Percentiles rank a stretch among this genome's conserved stretches.
phyloP scores from a whole-genome alignment of 2,113 vertebrate genomes.

The Sprattus sprattus region DNA sequence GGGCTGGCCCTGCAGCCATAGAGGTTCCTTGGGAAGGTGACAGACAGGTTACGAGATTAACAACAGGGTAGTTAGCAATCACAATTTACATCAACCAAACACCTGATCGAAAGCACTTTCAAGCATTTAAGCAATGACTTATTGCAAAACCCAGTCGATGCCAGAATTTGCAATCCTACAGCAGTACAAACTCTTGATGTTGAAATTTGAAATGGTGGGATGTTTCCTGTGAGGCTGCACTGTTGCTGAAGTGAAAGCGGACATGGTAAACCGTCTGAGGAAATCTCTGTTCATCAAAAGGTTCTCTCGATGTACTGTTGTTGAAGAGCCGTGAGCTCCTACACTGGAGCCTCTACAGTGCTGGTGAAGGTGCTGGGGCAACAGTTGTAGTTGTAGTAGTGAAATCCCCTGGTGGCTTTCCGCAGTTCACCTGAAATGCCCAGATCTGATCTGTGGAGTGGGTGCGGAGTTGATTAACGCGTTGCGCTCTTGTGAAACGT shows the following conservation, averaged over 20 bases:
- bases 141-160: not conserved
- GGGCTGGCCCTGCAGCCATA: too few species aligned
- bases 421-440: too few species aligned
- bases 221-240: not conserved
- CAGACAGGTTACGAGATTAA: not conserved
- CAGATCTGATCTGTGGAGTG: too few species aligned
- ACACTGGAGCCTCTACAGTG: not conserved
- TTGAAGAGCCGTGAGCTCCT: not conserved
- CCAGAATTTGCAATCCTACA: not conserved
- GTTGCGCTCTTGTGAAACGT: too few species aligned
- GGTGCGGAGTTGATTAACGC: too few species aligned
- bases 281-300: not conserved
- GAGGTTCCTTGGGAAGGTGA: not conserved
- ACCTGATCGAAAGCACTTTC: not conserved
- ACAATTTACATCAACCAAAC: not conserved
- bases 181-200: not conserved
- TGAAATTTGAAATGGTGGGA: not conserved
- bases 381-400: too few species aligned
- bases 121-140: not conserved
- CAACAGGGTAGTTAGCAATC: not conserved
- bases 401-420: too few species aligned
- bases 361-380: too few species aligned
- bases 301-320: not conserved
- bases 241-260: not conserved
- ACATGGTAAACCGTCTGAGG: not conserved